phyloP scores from a whole-genome alignment of 2,113 vertebrate species.

The Sylvietta virens region DNA sequence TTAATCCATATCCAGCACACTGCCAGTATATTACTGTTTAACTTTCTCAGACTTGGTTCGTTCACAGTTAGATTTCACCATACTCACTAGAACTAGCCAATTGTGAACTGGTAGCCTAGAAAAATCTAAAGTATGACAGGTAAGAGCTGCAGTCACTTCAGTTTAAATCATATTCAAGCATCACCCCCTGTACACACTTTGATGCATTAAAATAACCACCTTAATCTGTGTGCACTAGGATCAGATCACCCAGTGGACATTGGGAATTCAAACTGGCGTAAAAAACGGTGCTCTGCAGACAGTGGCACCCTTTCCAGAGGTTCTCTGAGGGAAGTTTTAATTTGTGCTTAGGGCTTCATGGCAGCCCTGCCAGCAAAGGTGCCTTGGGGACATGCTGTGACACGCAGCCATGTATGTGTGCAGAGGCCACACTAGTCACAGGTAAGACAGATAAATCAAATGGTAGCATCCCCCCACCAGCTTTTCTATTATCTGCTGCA shows the following conservation, averaged over 20 bases:
- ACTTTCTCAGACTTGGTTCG: neutral
- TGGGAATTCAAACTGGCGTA: neutral
- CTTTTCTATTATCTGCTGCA: constrained; percentile 66
- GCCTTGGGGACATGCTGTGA: neutral
- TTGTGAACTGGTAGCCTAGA: neutral
- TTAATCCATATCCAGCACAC: neutral
- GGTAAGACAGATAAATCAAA: constrained; percentile 56
- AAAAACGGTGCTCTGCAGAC: neutral
- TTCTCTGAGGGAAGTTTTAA: constrained; percentile 2
- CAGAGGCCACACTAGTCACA: neutral
- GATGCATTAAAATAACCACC: neutral
- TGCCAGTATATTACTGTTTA: neutral
- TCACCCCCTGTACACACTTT: neutral
- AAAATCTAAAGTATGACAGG: neutral
- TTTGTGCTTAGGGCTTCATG: neutral
- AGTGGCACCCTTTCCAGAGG: neutral
- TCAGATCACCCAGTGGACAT: neutral
- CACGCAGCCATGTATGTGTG: neutral
- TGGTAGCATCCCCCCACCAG: neutral
- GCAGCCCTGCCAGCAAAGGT: neutral
- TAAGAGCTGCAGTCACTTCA: neutral
- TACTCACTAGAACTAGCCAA: neutral
- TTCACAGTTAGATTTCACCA: neutral
- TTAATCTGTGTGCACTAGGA: neutral
- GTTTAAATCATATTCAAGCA: neutral